Evolutionary conservation across 2,113 vertebrate species (phyloP).

Genomic region (Phaethornis superciliosus): DNA sequence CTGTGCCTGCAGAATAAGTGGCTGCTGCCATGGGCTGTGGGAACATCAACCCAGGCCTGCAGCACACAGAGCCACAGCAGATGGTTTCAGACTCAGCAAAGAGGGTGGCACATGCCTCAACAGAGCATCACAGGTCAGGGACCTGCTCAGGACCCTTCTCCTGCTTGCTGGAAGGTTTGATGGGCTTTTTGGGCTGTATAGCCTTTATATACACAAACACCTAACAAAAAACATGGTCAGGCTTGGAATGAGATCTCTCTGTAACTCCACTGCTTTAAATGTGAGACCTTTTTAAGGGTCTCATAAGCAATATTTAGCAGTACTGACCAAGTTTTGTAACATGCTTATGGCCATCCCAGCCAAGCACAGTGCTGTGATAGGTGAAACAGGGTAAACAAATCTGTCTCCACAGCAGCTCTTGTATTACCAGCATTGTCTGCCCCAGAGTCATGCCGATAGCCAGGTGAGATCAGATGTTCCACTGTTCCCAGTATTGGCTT

Average conservation of each 20-base stretch:
- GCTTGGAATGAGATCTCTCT: background rate
- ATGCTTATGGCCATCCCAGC: background rate
- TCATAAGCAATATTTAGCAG: background rate
- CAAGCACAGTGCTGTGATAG: rapidly evolving
- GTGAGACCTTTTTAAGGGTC: background rate
- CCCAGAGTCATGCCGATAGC: rapidly evolving
- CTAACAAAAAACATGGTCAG: rapidly evolving
- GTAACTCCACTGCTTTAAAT: rapidly evolving
- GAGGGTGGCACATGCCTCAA: rapidly evolving
- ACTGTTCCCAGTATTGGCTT: background rate
- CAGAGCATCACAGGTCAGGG: rapidly evolving
- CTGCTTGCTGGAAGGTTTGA: background rate
- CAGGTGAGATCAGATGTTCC: background rate
- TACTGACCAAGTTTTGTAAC: background rate
- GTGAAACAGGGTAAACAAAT: background rate
- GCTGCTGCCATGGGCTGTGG: rapidly evolving
- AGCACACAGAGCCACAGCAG: background rate
- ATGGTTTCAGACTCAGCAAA: background rate
- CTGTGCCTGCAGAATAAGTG: rapidly evolving
- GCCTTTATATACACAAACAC: background rate
- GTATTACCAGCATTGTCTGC: rapidly evolving
- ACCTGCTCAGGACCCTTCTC: background rate
- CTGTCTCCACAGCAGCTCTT: background rate
- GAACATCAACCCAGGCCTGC: rapidly evolving
- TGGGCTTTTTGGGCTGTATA: background rate